Percentiles rank a stretch among this genome's conserved stretches.
phyloP scores from a whole-genome alignment of 2,797 vertebrate genomes.

The Aulostomus chinensis region DNA sequence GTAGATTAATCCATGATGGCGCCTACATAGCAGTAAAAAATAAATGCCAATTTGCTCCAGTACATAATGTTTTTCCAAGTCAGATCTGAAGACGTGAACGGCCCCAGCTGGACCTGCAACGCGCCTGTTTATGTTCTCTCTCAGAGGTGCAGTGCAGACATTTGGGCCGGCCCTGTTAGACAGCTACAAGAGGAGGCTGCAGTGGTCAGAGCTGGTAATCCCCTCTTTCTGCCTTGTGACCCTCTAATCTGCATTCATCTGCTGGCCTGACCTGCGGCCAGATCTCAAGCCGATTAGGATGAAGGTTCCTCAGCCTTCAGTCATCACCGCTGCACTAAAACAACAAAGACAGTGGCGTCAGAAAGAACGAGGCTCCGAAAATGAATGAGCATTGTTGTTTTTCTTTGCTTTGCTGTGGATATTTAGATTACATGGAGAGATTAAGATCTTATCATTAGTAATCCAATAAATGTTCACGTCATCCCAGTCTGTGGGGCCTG shows the following conservation, averaged over 20 bases:
- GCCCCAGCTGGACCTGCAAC: background rate
- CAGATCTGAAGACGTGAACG: background rate
- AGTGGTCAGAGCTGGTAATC: slow-evolving; percentile 78
- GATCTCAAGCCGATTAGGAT: slow-evolving; percentile 85
- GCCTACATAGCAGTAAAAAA: background rate
- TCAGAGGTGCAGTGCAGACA: slow-evolving; percentile 13
- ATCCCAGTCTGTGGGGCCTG: slow-evolving; percentile 6
- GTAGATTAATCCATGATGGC: background rate
- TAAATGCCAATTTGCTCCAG: background rate
- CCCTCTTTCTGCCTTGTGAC: slow-evolving; percentile 84
- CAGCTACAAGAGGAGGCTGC: slow-evolving; percentile 36
- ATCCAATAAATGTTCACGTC: slow-evolving; percentile 25
- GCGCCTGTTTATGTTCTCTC: slow-evolving; percentile 3
- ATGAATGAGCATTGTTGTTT: slow-evolving; percentile 1
- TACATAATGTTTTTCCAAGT: background rate
- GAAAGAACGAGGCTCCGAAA: background rate
- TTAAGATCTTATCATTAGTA: slow-evolving; percentile 12
- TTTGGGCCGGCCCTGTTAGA: slow-evolving; percentile 21
- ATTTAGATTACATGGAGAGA: slow-evolving; percentile 33
- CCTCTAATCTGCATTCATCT: slow-evolving; percentile 86
- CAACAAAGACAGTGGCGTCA: slow-evolving; percentile 24
- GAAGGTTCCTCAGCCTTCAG: slow-evolving; percentile 57
- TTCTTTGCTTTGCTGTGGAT: background rate
- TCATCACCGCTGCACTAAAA: slow-evolving; percentile 26
- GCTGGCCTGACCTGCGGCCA: slow-evolving; percentile 76